These are phyloP conservation scores for Girardia tigrina DNA, from an alignment of 2,888 invertebrate species.

Conservation along the genomic window DNA sequence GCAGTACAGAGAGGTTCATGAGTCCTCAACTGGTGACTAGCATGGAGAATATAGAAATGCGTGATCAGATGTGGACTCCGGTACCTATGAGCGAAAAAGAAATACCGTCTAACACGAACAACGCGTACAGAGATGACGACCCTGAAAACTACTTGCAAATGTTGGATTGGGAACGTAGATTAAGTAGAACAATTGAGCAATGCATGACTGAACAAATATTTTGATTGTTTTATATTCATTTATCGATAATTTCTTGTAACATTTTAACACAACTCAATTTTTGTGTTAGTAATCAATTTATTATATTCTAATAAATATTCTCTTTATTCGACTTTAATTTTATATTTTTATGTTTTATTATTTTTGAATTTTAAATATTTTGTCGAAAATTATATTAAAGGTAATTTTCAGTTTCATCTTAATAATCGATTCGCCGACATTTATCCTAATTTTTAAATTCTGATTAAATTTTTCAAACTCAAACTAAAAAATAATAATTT, in stretches of 20 bases:
- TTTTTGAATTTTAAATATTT: too few relatives aligned
- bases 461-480: too few relatives aligned
- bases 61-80: conserved; percentile 17
- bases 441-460: too few relatives aligned
- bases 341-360: too few relatives aligned
- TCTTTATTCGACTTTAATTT: too few relatives aligned
- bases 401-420: too few relatives aligned
- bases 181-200: neutral
- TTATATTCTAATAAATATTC: neutral
- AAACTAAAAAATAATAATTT: too few relatives aligned
- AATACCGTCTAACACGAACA: neutral
- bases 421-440: too few relatives aligned
- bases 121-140: neutral
- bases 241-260: neutral
- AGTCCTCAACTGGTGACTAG: conserved; percentile 13
- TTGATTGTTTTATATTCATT: conserved; percentile 6
- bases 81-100: neutral
- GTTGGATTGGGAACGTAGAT: neutral
- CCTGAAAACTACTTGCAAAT: neutral
- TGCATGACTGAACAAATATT: neutral
- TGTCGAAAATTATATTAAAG: too few relatives aligned
- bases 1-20: neutral
- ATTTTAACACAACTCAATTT: conserved; percentile 5
- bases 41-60: neutral
- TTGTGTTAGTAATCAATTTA: conserved; percentile 2